Evolutionary conservation across 2,113 vertebrate species (phyloP), one percentile per base, ranked within the genome.

Genomic region (Phoxinus phoxinus): DNA sequence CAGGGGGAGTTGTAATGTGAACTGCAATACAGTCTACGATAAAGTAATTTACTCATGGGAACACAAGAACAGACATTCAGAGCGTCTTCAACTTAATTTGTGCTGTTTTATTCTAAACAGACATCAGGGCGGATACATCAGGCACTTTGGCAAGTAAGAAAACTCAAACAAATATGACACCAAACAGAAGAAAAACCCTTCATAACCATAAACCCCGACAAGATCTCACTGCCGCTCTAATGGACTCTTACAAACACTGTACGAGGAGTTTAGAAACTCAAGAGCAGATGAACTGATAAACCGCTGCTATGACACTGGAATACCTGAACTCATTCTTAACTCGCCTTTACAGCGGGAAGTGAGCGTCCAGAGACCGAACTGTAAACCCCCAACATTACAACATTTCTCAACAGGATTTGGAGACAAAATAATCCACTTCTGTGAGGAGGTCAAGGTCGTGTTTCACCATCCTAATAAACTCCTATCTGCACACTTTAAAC

Each of bases 61-160:
- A 46, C 71, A 1, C 75, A 67, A 27, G 75, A 76, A 73, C 35
- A 10, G 17, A 71, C 67, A 71, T 1, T 32, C 71, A 32, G 19
- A 13, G 48, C 19, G 8, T n/a, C 61, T 67, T 53, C 88, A 79
- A 63, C 88, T 84, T 86, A 63, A 73, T 77, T 78, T 71, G 69
- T 48, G 74, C 13, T 85, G 82, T 88, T 93, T 93, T 85, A 92
- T 91, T 92, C 67, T 84, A 35, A 53, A 53, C 82, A 79, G 3
- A 41, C 67, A 41, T 23, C 35, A 87, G 72, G 88, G 65, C 79
- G 83, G 67, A 90, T 67, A 86, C 84, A 46, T 69, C 81, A 74
- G 86, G 11, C 59, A 87, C 87, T 92, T 90, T 93, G 91, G 91
- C 88, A 91, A 41, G 77, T 3, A 72, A 48, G 10, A 51, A 1